Evolutionary conservation across 2,888 invertebrate species (phyloP), one percentile per base, ranked within the genome.

Genomic region (Arenicola marina): DNA sequence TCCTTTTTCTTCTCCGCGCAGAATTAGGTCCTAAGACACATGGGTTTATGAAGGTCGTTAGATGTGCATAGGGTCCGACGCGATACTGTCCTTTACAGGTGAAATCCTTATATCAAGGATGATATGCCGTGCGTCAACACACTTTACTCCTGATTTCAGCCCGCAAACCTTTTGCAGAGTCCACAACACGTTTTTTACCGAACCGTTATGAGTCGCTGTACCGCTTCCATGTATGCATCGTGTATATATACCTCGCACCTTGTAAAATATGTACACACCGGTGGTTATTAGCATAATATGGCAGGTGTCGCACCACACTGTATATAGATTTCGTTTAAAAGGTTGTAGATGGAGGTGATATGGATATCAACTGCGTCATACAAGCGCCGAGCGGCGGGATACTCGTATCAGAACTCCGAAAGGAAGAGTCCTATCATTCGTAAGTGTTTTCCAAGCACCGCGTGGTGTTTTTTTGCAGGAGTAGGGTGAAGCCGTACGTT

Each of bases 341-440:
- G 89, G 93, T 94, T 0, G 91, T 94, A 75, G 92, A 93, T 78
- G 90, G 93, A 0, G 89, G 92, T 0, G 92, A 93, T 74, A 83
- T 93, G 70, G 93, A 93, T 79, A 89, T 94, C 34, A 91, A 90
- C 32, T 92, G 93, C 81, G 88, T 89, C 68, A 77, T 93, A 33
- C 81, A 87, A 0, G 89, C 90, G 67, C 91, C 92, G 0, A 73
- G 65, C 75, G 81, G 74, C n/a, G 56, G 61, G 51, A 65, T 76
- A 0, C 51, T 78, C 7, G 59, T 74, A 1, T 70, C 76, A 44
- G 83, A 83, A 55, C 68, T 76, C 21, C 73, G 77, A 66, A 57
- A 57, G 28, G 28, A n/a, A 4, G 57, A 44, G 4, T 26, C 26
- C 11, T 4, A 46, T 7, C 57, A 57, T 46, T 26, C 18, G 57